phyloP scores from a whole-genome alignment of 2,888 invertebrate species.

The Melanotus villosus region DNA sequence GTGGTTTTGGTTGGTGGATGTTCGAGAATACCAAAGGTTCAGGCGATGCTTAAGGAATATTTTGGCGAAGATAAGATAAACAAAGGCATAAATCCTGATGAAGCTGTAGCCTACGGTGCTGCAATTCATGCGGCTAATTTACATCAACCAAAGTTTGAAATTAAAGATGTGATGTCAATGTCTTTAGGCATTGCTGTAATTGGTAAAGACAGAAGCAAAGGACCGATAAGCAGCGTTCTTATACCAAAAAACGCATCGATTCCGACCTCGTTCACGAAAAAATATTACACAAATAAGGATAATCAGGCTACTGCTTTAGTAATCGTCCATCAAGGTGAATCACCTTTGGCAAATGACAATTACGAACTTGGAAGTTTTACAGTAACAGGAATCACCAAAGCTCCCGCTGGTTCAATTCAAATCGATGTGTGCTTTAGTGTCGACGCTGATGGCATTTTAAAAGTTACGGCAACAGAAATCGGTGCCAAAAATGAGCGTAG shows the following conservation, averaged over 20 bases:
- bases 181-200: constrained; percentile 51
- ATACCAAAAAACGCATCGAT: constrained; percentile 40
- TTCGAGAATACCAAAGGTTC: constrained; percentile 56
- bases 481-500: constrained; percentile 36
- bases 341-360: constrained; percentile 24
- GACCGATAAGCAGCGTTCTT: constrained; percentile 40
- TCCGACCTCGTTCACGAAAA: neutral
- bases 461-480: constrained; percentile 48
- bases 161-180: constrained; percentile 55
- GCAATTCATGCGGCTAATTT: constrained; percentile 54
- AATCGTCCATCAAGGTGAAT: constrained; percentile 43
- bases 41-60: constrained; percentile 47
- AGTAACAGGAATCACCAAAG: constrained; percentile 24
- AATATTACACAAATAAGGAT: constrained; percentile 19
- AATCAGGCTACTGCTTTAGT: constrained; percentile 32
- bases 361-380: constrained; percentile 40
- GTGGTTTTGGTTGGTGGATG: constrained; percentile 57
- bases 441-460: constrained; percentile 51
- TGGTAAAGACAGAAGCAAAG: constrained; percentile 11
- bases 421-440: constrained; percentile 37
- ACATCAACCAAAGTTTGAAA: constrained; percentile 41
- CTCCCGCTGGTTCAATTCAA: constrained; percentile 25
- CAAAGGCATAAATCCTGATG: constrained; percentile 54
- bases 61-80: constrained; percentile 51
- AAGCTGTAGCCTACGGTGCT: constrained; percentile 57